Evolutionary conservation across 1,140 invertebrate species (phyloP), one percentile per base, ranked within the genome.

Genomic region (Telenomus remus): DNA sequence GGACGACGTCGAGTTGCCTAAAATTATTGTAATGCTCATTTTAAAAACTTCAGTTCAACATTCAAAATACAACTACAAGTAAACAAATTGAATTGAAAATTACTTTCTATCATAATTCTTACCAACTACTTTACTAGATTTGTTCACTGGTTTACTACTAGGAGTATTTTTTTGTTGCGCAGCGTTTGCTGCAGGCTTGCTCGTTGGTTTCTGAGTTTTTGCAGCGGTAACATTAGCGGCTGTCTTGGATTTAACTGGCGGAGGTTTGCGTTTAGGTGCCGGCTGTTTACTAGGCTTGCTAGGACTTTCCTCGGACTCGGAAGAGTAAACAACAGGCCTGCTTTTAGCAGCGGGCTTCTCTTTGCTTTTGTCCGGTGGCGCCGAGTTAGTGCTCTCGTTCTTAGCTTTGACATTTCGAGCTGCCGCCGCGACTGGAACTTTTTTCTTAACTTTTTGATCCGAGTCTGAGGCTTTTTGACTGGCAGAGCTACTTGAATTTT

Each of bases 401-500:
- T 86, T 86, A 4, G 81, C 33, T 79, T 89, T 90, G 33, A 83
- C 76, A 80, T 89, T 84, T 4, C 84, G 80, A 49, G 72, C 83
- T 27, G 19, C 19, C 33, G 82, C 76, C 46, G 84, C 69, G 19
- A 89, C 85, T 1, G 86, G 82, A 51, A 85, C 81, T 43, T 90
- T 89, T 74, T 90, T 91, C 65, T 91, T 91, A 13, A 77, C 76
- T 83, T 84, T 27, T 27, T 27, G 71, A 78, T 88, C 82, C 81
- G 88, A 76, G 83, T 89, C 80, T 37, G 84, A 82, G 61, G 76
- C 78, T 81, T 88, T 87, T 80, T 87, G 65, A 81, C 83, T 81
- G 70, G 87, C 84, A 72, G 89, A 79, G 57, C 91, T 92, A 71
- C 92, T 93, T 10, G 91, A 92, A n/a, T 92, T 92, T 46, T 91